Evolutionary conservation across 2,797 vertebrate genomes (phyloP), one percentile per base, ranked within the genome.

Genomic region (Bryconaethiops microstoma): DNA sequence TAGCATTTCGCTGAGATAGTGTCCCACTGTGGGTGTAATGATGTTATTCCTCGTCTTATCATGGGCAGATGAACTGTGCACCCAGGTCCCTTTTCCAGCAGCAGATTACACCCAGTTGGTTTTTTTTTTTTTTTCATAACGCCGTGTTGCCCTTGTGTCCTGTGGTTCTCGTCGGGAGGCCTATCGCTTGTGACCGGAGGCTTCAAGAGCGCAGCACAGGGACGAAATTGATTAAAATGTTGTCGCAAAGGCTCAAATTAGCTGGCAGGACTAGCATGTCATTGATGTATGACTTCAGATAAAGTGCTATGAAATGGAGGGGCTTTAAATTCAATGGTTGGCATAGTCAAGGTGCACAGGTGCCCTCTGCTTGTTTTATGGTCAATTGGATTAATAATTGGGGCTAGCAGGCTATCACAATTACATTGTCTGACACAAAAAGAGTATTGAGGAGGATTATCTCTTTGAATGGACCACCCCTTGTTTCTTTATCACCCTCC

Each of bases 1-100:
- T 92, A 92, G 88, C 89, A 91, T 92, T 91, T 88, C 86, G 84
- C 83, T 86, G 89, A 91, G 93, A 94, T 93, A 92, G 88, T 91
- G 91, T 91, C 90, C 90, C 85, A 83, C 88, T 87, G 90, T 64
- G 90, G 83, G 84, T 92, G 91, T 92, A 92, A 93, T 93, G 91
- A 92, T 92, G 90, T 92, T 91, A 92, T 90, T 89, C 88, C 84
- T 90, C 82, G 80, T 90, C 90, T 89, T 92, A 93, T 93, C 92
- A 90, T 82, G 77, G n/a, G 67, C 87, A 90, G 91, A 92, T 92
- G 89, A 92, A 92, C 91, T 86, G 86, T 78, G 80, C 0, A 52
- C 87, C 74, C 82, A 90, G 89, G 85, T 80, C 83, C 81, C 81
- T 64, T 88, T 85, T 83, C 82, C 85, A 69, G 68, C 78, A 79